Conservation (phyloP, 2,888 invertebrate genomes). For the Allophyes oxyacanthae region DNA sequence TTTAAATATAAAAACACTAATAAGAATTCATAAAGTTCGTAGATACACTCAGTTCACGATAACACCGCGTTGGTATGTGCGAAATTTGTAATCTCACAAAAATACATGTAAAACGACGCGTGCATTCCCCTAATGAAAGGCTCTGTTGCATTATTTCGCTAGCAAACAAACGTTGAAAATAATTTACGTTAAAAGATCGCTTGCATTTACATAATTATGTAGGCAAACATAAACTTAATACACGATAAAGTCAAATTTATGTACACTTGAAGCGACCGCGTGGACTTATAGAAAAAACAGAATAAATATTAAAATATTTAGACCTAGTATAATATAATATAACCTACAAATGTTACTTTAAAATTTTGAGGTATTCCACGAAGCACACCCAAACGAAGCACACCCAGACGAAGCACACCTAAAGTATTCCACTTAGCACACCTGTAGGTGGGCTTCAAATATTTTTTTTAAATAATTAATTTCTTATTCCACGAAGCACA, state of each 20-base stretch:
- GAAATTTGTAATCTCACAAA: constrained; percentile 74
- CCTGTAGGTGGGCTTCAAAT: too few relatives aligned
- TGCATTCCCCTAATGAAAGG: constrained; percentile 80
- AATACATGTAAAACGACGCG: constrained; percentile 71
- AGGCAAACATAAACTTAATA: constrained; percentile 83
- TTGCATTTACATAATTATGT: constrained; percentile 83
- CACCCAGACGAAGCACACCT: too few relatives aligned
- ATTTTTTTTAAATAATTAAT: too few relatives aligned
- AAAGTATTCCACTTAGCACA: too few relatives aligned
- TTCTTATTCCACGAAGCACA: too few relatives aligned
- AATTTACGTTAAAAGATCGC: constrained; percentile 82
- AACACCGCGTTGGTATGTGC: constrained; percentile 54
- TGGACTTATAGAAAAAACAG: constrained; percentile 64
- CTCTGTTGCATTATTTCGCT: constrained; percentile 72
- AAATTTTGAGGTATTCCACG: too few relatives aligned
- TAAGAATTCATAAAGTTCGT: neutral
- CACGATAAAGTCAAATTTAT: constrained; percentile 85
- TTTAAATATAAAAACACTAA: constrained; percentile 15
- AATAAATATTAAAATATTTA: constrained; percentile 60
- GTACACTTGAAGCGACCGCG: constrained; percentile 72
- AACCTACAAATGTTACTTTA: constrained; percentile 21
- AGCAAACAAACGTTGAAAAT: constrained; percentile 80
- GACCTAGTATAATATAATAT: too few relatives aligned
- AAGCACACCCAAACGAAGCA: too few relatives aligned
- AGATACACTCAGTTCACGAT: constrained; percentile 37